Evolutionary conservation across 2,888 invertebrate genomes (phyloP).

Genomic region (Heterodera filipjevi): DNA sequence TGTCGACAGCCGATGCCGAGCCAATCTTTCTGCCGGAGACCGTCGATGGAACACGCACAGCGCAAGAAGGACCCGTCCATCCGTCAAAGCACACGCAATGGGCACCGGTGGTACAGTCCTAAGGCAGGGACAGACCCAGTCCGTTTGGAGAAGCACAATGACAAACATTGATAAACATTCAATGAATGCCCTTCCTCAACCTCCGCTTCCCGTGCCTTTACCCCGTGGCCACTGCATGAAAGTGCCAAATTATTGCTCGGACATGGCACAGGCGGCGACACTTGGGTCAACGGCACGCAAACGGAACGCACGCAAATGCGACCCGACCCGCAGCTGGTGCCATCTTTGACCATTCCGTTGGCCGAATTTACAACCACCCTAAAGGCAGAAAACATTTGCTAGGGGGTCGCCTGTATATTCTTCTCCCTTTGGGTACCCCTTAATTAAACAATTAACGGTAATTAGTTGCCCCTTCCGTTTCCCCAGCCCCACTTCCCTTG

Average conservation of each 20-base stretch:
- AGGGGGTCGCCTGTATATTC: no score
- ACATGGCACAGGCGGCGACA: constrained; percentile 70
- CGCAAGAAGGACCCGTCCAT: constrained; percentile 66
- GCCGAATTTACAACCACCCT: constrained; percentile 50
- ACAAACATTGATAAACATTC: no score
- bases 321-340: constrained; percentile 69
- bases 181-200: no score
- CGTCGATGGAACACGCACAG: constrained; percentile 44
- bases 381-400: constrained; percentile 23
- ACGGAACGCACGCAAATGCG: constrained; percentile 91
- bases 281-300: constrained; percentile 71
- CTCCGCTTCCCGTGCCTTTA: no score
- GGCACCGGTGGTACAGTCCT: constrained; percentile 84
- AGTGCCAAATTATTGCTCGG: constrained; percentile 84
- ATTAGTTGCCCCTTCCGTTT: no score
- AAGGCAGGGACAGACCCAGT: constrained; percentile 25
- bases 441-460: no score
- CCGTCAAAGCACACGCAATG: constrained; percentile 87
- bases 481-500: neutral
- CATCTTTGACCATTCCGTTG: constrained; percentile 51
- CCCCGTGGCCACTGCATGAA: constrained; percentile 93
- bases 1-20: neutral
- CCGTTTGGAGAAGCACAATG: neutral
- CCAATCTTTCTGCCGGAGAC: neutral
- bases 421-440: no score